A percentile compares a stretch with the other conserved stretches of the same genome.
Conservation (phyloP, 2,888 invertebrate genomes). For the Antitype chi region DNA sequence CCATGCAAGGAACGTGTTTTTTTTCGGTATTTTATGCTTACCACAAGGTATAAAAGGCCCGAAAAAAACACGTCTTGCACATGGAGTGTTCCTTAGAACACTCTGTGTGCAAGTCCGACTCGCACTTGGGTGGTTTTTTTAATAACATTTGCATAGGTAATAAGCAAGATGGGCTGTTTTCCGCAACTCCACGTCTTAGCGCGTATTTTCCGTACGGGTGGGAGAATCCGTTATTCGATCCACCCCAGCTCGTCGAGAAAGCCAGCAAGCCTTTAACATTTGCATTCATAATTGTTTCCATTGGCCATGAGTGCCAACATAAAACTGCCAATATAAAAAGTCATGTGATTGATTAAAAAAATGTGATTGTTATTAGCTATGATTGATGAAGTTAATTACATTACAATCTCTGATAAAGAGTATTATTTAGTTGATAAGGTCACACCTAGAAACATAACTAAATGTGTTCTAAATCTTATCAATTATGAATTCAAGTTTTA, state of each 20-base stretch:
- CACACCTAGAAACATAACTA: slow-evolving; percentile 29
- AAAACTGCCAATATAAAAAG: slow-evolving; percentile 38
- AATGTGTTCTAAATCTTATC: slow-evolving; percentile 37
- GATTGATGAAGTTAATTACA: slow-evolving; percentile 64
- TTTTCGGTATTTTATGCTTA: too few relatives aligned
- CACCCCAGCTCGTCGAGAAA: too few relatives aligned
- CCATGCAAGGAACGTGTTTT: too few relatives aligned
- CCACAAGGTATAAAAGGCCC: too few relatives aligned
- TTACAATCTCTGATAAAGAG: slow-evolving; percentile 50
- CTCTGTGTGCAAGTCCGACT: too few relatives aligned
- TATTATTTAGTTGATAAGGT: slow-evolving; percentile 48
- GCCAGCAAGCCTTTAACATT: too few relatives aligned
- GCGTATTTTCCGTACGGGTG: too few relatives aligned
- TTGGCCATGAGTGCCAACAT: slow-evolving; percentile 47
- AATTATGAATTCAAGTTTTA: slow-evolving; percentile 26
- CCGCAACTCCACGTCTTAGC: too few relatives aligned
- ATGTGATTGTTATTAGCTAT: slow-evolving; percentile 63
- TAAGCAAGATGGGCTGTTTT: too few relatives aligned
- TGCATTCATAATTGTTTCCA: slow-evolving; percentile 23
- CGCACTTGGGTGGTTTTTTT: not conserved
- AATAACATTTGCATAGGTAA: not conserved
- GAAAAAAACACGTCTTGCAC: too few relatives aligned
- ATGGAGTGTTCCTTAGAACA: too few relatives aligned
- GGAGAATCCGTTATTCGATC: too few relatives aligned
- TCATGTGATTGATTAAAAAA: slow-evolving; percentile 74